Base-by-base conservation (phyloP, 2,797 vertebrate species). In the Takifugu rubripes region DNA sequence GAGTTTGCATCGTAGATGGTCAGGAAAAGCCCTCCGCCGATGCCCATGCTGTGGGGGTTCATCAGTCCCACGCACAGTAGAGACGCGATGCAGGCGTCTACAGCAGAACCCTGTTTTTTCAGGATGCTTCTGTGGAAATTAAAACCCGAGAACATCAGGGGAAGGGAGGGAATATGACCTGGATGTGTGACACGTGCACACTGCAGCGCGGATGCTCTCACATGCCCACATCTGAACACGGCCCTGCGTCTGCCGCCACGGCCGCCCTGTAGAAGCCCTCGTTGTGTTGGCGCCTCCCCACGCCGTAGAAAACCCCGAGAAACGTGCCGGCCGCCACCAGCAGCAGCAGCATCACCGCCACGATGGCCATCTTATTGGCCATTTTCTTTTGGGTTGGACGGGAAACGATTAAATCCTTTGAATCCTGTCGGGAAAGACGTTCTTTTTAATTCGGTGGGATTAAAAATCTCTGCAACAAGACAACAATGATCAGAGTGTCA, bases 41-140 rank as follows among this genome's bases (percentile, higher is more conserved):
- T 98, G 47, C 97, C 97, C 90, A 90, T 92, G 70, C 95, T 99
- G 86, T 98, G 96, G 53, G 92, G 82, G 0, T 97, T 99, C 89
- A 97, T 82, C 52, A 99, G 83, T 25, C 96, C 96, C 27, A 88
- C 56, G 4, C 96, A 99, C 45, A 99, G 87, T 51, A 98, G 83
- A 21, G 91, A 85, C 5, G 97, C 94, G 3, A 99, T 96, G 1
- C 93, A 79, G 0, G 92, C 91, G 16, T 98, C 95, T 29, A 98
- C 95, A 0, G 93, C 94, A 0, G 95, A 94, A 1, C 97, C 97
- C 0, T 93, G 93, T 6, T 82, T 91, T 67, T 53, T 64, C 49
- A 99, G 88, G 2, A 88, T 81, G 26, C 96, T 93, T 83, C 97
- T 99, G 82, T 25, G 54, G 56, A 42, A 3, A 62, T 50, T 33